Evolutionary conservation across 92 coral and sea anemone genomes (phyloP).

Genomic region (Hydrozoanthus gracilis): DNA sequence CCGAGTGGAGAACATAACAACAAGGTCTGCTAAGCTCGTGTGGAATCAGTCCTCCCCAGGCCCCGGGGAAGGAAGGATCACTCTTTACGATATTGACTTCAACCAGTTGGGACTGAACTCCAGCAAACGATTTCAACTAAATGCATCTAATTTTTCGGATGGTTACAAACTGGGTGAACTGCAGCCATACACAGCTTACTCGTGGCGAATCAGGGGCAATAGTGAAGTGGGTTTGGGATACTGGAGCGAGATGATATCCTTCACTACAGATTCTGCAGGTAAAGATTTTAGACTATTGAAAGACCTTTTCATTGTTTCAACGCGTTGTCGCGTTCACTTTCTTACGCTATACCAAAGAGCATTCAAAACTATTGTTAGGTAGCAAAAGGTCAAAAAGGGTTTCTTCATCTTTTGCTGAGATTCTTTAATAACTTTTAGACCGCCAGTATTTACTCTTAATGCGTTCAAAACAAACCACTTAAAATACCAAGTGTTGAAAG

Average conservation of each 20-base stretch:
- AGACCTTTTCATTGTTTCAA: too few species aligned
- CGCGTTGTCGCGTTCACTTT: too few species aligned
- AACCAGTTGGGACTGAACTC: neutral
- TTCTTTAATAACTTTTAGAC: too few species aligned
- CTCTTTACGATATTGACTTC: neutral
- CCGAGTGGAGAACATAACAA: neutral
- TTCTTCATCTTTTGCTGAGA: too few species aligned
- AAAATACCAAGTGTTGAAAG: too few species aligned
- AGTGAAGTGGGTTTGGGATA: neutral
- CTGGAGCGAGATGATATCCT: neutral
- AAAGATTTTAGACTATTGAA: too few species aligned
- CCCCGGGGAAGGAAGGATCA: neutral
- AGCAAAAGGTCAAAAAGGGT: too few species aligned
- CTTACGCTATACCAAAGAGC: too few species aligned
- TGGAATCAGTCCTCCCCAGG: neutral
- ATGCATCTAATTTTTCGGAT: neutral
- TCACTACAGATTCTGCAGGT: neutral
- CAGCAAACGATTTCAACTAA: neutral
- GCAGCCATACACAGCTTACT: constrained; percentile 1
- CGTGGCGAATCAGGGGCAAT: neutral
- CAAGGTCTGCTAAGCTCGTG: neutral
- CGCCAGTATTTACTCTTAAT: too few species aligned
- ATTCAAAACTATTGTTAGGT: too few species aligned
- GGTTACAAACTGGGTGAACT: neutral
- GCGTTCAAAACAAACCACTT: too few species aligned